Percentiles rank a stretch among this genome's conserved stretches.
phyloP scores from a whole-genome alignment of 2,888 invertebrate species.

The Trichopoda pennipes region DNA sequence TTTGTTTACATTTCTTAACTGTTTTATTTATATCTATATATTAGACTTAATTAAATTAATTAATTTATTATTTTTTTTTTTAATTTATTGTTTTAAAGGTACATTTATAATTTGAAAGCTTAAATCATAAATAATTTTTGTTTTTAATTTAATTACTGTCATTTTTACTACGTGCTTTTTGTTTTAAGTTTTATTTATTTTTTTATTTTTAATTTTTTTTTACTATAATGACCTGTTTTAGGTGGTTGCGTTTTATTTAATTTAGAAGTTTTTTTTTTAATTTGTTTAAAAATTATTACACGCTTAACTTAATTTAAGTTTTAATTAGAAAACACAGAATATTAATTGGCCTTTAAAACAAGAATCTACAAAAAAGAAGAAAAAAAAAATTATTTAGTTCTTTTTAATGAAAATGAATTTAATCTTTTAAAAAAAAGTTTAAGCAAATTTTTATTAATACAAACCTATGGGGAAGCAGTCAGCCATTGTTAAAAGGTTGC shows the following conservation, averaged over 20 bases:
- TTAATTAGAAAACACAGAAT: conserved; percentile 5
- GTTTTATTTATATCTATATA: conserved; percentile 42
- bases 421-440: conserved; percentile 26
- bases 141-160: conserved; percentile 11
- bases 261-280: conserved; percentile 14
- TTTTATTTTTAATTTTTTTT: background rate
- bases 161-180: conserved; percentile 39
- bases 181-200: conserved; percentile 9
- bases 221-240: conserved; percentile 25
- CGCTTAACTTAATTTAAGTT: conserved; percentile 9
- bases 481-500: conserved; percentile 2
- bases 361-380: conserved; percentile 57
- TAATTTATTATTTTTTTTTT: no score
- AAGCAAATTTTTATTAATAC: conserved; percentile 33
- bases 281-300: background rate
- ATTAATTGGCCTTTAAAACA: conserved; percentile 39
- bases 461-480: conserved; percentile 47
- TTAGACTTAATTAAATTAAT: conserved; percentile 56
- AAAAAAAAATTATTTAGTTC: conserved; percentile 44
- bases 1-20: conserved; percentile 23
- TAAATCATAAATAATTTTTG: conserved; percentile 25
- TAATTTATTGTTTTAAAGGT: conserved; percentile 62
- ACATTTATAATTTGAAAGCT: conserved; percentile 68
- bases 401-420: background rate
- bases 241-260: conserved; percentile 40